Evolutionary conservation across 1,140 invertebrate species (phyloP), one percentile per base, ranked within the genome.

Genomic region (Physella acuta): DNA sequence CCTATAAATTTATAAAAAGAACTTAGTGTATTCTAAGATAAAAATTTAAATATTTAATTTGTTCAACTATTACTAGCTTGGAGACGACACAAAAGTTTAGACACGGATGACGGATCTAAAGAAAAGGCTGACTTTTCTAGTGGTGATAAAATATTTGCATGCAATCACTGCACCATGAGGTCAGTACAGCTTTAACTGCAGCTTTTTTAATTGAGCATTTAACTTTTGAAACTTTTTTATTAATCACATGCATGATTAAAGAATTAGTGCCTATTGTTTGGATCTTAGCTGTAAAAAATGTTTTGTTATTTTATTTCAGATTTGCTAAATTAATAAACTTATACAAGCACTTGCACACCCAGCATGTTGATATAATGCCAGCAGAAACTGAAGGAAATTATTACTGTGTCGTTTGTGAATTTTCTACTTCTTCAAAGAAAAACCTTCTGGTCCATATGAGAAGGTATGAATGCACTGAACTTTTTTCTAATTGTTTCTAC

Each of bases 121-220:
- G 78, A 77, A 36, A 71, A 70, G 36, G 72, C 77, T 20, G 80
- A 82, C 66, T 80, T 76, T 68, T 75, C 74, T 4, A 80, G 76
- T 53, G 71, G 73, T 8, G 79, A 80, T 31, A 84, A 84, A 74
- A 79, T 81, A 34, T 84, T 84, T 76, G 80, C 80, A n/a, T 84
- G 83, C 59, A 82, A 82, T 65, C 78, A 82, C 67, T 84, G 83
- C 63, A 78, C 80, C 36, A 83, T 84, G 82, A 84, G 77, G 64
- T 67, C 16, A 31, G 34, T 52, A 36, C 24, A 11, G 26, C 5
- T 55, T 44, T 20, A 44, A 44, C 39, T 20, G n/a, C n/a, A n/a
- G n/a, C n/a, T n/a, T n/a, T n/a, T n/a, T n/a, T n/a, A n/a, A n/a
- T n/a, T n/a, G n/a, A n/a, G n/a, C n/a, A n/a, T n/a, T n/a, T n/a